Percentiles rank a stretch among this genome's conserved stretches.
phyloP scores from a whole-genome alignment of 2,113 vertebrate genomes.

The Plestiodon gilberti region DNA sequence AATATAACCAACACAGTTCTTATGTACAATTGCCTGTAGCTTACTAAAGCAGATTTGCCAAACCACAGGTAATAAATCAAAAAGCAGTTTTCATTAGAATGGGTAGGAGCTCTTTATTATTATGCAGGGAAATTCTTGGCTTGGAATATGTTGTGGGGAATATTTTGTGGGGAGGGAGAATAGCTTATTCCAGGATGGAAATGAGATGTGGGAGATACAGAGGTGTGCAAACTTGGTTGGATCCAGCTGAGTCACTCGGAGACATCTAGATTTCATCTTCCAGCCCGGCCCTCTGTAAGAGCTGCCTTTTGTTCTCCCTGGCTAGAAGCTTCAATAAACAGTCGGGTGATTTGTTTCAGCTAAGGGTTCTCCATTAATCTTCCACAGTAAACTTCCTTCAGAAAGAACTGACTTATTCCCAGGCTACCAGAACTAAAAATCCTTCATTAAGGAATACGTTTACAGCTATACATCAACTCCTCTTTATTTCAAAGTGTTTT shows the following conservation, averaged over 20 bases:
- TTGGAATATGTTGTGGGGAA: too few relatives aligned
- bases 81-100: constrained; percentile 55
- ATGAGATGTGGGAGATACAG: background rate
- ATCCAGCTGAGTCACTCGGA: constrained; percentile 25
- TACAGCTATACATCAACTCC: background rate
- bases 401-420: constrained; percentile 42
- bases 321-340: constrained; percentile 32
- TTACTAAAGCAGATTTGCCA: constrained; percentile 55
- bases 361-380: background rate
- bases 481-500: constrained; percentile 1
- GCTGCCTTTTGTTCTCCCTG: background rate
- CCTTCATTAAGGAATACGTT: constrained; percentile 15
- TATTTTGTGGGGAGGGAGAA: constrained; percentile 5
- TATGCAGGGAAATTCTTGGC: background rate
- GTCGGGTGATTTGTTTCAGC: constrained; percentile 25
- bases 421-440: constrained; percentile 16
- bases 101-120: constrained; percentile 35
- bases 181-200: constrained; percentile 27
- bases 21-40: constrained; percentile 58
- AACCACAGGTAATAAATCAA: constrained; percentile 65
- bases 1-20: constrained; percentile 38
- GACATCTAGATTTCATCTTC: background rate
- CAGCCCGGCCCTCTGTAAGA: constrained; percentile 18
- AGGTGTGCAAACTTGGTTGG: background rate
- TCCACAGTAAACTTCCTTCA: constrained; percentile 47